These are phyloP conservation scores for Nothobranchius kuhntae DNA, from an alignment of 2,113 vertebrate species.

Conservation along the genomic window DNA sequence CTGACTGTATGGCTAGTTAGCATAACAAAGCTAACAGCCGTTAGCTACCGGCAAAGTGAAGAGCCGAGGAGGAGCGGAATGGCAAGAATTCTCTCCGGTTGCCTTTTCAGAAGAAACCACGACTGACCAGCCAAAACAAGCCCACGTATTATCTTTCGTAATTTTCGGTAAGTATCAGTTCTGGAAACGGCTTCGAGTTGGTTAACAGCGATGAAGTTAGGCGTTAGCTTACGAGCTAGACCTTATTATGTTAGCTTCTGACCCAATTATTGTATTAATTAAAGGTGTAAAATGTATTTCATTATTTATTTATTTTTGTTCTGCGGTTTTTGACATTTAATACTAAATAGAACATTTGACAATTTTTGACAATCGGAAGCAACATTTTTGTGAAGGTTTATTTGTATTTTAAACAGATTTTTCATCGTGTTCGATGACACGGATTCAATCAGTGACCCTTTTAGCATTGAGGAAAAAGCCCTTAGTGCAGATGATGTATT, in stretches of 20 bases:
- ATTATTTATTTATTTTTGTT: no score
- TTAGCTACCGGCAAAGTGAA: constrained; percentile 53
- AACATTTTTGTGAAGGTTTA: no score
- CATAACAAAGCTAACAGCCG: constrained; percentile 45
- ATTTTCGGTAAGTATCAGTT: constrained; percentile 33
- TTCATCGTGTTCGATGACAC: no score
- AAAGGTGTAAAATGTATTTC: not conserved
- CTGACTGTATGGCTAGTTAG: constrained; percentile 45
- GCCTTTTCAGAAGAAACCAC: constrained; percentile 8
- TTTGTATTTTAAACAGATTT: no score
- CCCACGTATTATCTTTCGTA: not conserved
- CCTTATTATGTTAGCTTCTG: constrained; percentile 20
- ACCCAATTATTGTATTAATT: not conserved
- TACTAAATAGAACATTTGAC: no score
- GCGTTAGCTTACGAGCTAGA: constrained; percentile 23
- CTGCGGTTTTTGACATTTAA: no score
- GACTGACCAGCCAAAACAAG: not conserved
- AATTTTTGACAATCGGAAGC: no score
- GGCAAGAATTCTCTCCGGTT: constrained; percentile 41
- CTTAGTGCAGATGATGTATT: no score
- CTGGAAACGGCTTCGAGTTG: not conserved
- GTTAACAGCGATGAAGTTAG: constrained; percentile 19
- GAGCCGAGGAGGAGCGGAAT: constrained; percentile 36
- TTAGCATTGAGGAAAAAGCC: no score
- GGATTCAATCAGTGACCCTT: no score